A percentile compares a stretch with the other conserved stretches of the same genome.
These are phyloP conservation scores for Barnardius zonarius DNA, from an alignment of 2,113 vertebrate genomes.

Conservation along the genomic window DNA sequence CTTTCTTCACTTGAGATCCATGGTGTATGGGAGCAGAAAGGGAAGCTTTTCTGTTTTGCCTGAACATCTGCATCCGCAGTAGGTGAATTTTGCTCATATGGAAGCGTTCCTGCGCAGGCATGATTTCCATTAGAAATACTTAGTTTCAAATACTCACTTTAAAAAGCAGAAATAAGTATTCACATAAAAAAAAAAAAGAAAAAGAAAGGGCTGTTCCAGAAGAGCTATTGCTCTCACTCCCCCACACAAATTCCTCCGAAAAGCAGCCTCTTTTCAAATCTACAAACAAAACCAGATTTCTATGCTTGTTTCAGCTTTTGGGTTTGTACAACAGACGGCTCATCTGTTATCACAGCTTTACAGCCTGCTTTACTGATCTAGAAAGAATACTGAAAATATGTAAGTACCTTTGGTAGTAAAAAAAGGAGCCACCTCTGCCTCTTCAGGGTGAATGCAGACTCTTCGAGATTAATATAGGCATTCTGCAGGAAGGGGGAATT, in stretches of 20 bases:
- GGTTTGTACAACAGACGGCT: background rate
- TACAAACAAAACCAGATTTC: background rate
- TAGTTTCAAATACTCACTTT: background rate
- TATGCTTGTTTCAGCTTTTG: background rate
- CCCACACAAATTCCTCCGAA: background rate
- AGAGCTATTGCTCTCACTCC: background rate
- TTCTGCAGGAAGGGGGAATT: background rate
- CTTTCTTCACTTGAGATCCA: background rate
- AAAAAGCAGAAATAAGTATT: background rate
- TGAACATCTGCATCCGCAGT: background rate
- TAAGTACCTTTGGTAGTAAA: background rate
- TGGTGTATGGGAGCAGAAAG: background rate
- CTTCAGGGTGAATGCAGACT: background rate
- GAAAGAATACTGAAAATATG: background rate
- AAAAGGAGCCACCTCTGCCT: background rate
- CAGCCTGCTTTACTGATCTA: background rate
- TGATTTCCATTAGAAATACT: background rate
- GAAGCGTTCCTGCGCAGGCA: background rate
- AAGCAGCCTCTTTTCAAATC: background rate
- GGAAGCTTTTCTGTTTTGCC: background rate
- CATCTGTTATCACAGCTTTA: background rate
- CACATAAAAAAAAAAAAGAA: background rate
- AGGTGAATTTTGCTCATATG: background rate
- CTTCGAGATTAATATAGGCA: background rate
- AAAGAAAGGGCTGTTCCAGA: background rate